Base-by-base conservation (phyloP, 2,797 vertebrate genomes). In the Crax fasciolata region DNA sequence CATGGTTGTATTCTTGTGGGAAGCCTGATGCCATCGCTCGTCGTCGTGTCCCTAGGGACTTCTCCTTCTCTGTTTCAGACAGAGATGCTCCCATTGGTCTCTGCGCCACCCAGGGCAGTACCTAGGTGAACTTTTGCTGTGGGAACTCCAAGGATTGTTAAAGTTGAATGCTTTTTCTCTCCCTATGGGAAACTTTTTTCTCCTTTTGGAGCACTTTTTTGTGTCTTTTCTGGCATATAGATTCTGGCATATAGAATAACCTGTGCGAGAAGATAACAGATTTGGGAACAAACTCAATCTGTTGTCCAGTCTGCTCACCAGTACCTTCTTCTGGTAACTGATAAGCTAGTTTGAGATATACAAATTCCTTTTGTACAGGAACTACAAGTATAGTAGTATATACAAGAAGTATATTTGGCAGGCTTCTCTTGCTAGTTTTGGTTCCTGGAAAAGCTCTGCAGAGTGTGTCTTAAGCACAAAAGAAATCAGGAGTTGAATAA, bases 1-100 rank as follows among this genome's bases (percentile, higher is more conserved):
- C 3, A 1, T 7, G 5, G 8, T 11, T 4, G 4, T 10, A 6
- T 15, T 39, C 51, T 16, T 44, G 68, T 24, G n/a, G 68, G 15
- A 20, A 35, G 27, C 44, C 54, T 16, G 38, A 1, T 51, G 48
- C 55, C 61, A 41, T 49, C 32, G 4, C 57, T 28, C 32, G 0
- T 24, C 7, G 25, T 7, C 1, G 6, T 11, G 15, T 59, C 67
- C 41, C 1, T 1, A 6, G 30, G 20, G 46, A 15, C 27, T 58
- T 35, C 18, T 30, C 14, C n/a, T 20, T 19, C 18, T 57, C 39
- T 38, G 46, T 24, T 52, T 43, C 12, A 67, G 41, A 11, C 6
- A 3, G 23, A 66, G 46, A 6, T 12, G 6, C 35, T 51, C 28
- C 20, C 8, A 1, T 11, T 58, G 46, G 46, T 55, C 39, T 41